Evolutionary conservation across 35 echinoderm and acorn worm species (phyloP).

Genomic region (Patiria miniata): DNA sequence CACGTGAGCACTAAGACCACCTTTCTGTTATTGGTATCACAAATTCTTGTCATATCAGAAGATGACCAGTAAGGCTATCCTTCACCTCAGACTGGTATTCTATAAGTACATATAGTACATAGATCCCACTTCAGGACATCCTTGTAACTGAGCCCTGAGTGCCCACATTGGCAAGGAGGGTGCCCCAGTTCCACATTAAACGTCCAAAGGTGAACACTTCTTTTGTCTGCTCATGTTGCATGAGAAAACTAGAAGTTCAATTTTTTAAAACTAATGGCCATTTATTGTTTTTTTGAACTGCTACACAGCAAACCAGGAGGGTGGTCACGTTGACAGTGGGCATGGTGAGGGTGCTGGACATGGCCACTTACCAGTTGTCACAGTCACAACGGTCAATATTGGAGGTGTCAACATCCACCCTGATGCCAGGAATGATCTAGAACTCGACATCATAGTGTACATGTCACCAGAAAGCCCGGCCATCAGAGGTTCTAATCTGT

Average conservation of each 20-base stretch:
- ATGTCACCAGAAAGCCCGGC: constrained; percentile 34
- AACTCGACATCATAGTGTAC: constrained; percentile 27
- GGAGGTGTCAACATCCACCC: constrained; percentile 7
- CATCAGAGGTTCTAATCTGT: constrained; percentile 52
- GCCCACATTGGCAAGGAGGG: too few relatives aligned
- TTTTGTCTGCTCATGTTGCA: too few relatives aligned
- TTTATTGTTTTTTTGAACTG: not conserved
- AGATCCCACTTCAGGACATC: too few relatives aligned
- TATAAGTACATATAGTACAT: not conserved
- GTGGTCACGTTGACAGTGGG: too few relatives aligned
- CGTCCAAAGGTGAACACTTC: too few relatives aligned
- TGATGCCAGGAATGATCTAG: constrained; percentile 47
- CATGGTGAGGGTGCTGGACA: too few relatives aligned
- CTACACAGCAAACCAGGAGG: not conserved
- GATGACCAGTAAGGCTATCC: not conserved
- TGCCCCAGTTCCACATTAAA: too few relatives aligned
- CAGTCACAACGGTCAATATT: constrained; percentile 34
- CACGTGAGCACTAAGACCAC: not conserved
- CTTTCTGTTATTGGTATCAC: not conserved
- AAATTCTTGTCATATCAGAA: not conserved
- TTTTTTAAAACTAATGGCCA: too few relatives aligned
- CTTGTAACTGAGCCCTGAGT: too few relatives aligned
- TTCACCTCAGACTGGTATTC: not conserved
- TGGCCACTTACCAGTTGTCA: constrained; percentile 32
- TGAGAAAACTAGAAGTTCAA: too few relatives aligned